Evolutionary conservation across 2,888 invertebrate genomes (phyloP).

Genomic region (Boloria euphrosyne): DNA sequence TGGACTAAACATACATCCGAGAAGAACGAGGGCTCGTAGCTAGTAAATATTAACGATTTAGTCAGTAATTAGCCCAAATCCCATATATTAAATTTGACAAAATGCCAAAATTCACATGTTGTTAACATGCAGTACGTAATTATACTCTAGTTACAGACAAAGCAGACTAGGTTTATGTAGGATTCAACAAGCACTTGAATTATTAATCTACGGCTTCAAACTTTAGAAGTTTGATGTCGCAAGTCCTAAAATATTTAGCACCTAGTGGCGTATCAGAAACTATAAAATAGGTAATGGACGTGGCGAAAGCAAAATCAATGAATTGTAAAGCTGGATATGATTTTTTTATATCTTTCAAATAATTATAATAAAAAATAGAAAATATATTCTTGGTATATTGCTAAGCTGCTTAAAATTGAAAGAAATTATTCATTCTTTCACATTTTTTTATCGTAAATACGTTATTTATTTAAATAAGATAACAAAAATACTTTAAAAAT

Average conservation of each 20-base stretch:
- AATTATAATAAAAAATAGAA: too few relatives aligned
- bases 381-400: too few relatives aligned
- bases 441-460: too few relatives aligned
- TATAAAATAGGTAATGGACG: slow-evolving; percentile 3
- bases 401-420: too few relatives aligned
- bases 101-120: slow-evolving; percentile 8
- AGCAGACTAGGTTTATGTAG: slow-evolving; percentile 8
- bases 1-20: too few relatives aligned
- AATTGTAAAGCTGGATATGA: not conserved
- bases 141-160: slow-evolving; percentile 11
- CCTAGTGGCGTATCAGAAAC: slow-evolving; percentile 1
- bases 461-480: too few relatives aligned
- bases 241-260: slow-evolving; percentile 28
- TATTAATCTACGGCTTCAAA: slow-evolving; percentile 21
- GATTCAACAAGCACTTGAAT: slow-evolving; percentile 14
- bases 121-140: slow-evolving; percentile 10
- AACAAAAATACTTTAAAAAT: too few relatives aligned
- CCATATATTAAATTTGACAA: slow-evolving; percentile 10
- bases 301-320: not conserved
- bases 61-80: too few relatives aligned
- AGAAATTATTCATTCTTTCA: too few relatives aligned
- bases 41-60: too few relatives aligned
- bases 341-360: not conserved
- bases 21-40: too few relatives aligned
- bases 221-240: slow-evolving; percentile 17